These are phyloP conservation scores for Xanthorhoe spadicearia DNA, from an alignment of 2,888 invertebrate species.

Conservation along the genomic window DNA sequence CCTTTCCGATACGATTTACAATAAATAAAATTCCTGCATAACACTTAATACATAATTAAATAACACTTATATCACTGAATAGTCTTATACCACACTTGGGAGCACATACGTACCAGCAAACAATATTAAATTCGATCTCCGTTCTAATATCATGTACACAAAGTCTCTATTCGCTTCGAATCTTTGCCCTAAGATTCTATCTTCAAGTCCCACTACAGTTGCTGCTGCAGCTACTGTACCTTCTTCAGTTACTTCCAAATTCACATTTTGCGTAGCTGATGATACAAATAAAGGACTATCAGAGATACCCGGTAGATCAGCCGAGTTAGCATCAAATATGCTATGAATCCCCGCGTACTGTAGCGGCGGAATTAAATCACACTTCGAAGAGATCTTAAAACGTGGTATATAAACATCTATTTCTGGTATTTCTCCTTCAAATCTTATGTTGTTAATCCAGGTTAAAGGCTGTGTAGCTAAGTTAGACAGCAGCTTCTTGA, in stretches of 20 bases:
- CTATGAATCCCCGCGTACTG: slow-evolving; percentile 87
- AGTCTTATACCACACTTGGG: slow-evolving; percentile 52
- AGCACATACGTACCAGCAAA: slow-evolving; percentile 85
- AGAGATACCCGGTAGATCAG: slow-evolving; percentile 86
- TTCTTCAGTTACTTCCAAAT: slow-evolving; percentile 89
- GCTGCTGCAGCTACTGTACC: slow-evolving; percentile 89
- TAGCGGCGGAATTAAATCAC: slow-evolving; percentile 73
- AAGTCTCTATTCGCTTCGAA: slow-evolving; percentile 88
- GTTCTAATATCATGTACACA: slow-evolving; percentile 87
- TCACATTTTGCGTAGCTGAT: slow-evolving; percentile 87
- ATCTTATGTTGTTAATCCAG: slow-evolving; percentile 80
- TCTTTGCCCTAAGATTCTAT: slow-evolving; percentile 77
- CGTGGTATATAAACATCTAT: slow-evolving; percentile 86
- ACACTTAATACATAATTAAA: not conserved
- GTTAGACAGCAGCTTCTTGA: slow-evolving; percentile 78
- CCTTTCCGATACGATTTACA: not conserved
- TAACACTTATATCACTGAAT: slow-evolving; percentile 1
- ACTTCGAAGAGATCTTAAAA: slow-evolving; percentile 81
- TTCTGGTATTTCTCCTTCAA: slow-evolving; percentile 71
- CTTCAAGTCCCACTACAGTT: slow-evolving; percentile 79
- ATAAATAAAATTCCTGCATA: not conserved
- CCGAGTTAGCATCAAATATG: slow-evolving; percentile 83
- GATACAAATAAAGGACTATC: slow-evolving; percentile 84
- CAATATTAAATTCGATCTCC: slow-evolving; percentile 83
- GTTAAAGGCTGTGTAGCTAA: slow-evolving; percentile 75